These are phyloP conservation scores for Malacoctenus gilli DNA, from an alignment of 2,797 vertebrate genomes.

Conservation along the genomic window DNA sequence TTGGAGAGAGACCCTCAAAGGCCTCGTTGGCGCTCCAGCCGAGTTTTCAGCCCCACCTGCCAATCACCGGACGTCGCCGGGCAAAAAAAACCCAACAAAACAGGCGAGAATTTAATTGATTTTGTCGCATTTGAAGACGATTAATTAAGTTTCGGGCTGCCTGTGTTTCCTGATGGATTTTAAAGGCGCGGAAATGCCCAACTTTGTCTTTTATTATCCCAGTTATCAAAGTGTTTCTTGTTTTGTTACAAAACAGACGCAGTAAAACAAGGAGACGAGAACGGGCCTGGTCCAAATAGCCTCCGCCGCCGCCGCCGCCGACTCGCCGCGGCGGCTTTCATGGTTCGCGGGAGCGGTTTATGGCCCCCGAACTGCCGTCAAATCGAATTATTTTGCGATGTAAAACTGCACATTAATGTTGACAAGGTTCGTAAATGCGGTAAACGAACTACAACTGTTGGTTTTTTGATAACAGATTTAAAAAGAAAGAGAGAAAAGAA, in stretches of 20 bases:
- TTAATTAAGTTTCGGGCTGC: no score
- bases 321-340: conserved; percentile 12
- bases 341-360: no score
- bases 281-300: neutral
- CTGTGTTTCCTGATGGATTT: no score
- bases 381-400: conserved; percentile 10
- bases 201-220: no score
- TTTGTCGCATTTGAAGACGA: no score
- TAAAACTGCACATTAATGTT: conserved; percentile 22
- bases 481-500: no score
- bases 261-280: neutral
- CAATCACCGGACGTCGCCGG: conserved; percentile 15
- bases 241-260: no score
- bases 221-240: no score
- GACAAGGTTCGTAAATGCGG: conserved; percentile 21
- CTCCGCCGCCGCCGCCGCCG: no score
- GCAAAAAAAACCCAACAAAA: no score
- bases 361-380: conserved; percentile 3
- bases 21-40: conserved; percentile 38
- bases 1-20: conserved; percentile 54
- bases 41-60: conserved; percentile 12
- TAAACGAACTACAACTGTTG: conserved; percentile 27
- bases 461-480: conserved; percentile 43
- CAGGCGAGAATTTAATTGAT: no score
- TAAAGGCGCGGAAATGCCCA: no score